phyloP scores from a whole-genome alignment of 2,888 invertebrate genomes.

The Imbricaverruca yamaguchii region DNA sequence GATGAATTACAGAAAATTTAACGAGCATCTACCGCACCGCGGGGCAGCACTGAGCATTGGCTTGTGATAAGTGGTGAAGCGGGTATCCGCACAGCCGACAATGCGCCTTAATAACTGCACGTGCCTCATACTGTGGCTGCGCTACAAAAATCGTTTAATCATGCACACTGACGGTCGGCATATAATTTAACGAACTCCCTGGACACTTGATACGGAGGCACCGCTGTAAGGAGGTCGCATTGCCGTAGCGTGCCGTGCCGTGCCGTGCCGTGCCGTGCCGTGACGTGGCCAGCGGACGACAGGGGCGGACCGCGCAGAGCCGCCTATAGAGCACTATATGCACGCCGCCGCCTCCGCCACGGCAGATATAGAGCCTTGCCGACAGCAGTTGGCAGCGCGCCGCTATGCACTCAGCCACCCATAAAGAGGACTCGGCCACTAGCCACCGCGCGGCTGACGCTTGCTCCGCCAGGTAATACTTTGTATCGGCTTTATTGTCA shows the following conservation, averaged over 20 bases:
- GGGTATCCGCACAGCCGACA: neutral
- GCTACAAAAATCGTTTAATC: slow-evolving; percentile 17
- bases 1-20: slow-evolving; percentile 13
- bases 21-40: slow-evolving; percentile 1
- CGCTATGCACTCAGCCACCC: neutral
- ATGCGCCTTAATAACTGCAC: slow-evolving; percentile 11
- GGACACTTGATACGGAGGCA: neutral
- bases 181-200: neutral
- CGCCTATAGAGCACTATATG: no score
- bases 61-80: slow-evolving; percentile 12
- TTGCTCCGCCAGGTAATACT: neutral
- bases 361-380: no score
- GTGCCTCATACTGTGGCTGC: neutral
- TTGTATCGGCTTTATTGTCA: neutral
- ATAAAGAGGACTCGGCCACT: neutral
- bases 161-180: neutral
- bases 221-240: neutral
- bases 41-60: neutral
- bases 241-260: no score
- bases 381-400: no score
- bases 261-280: no score
- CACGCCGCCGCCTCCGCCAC: no score
- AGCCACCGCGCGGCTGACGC: neutral
- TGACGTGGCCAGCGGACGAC: no score
- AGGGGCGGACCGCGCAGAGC: no score